Conservation (phyloP, 1,140 invertebrate species). For the Drosophila grimshawi region DNA sequence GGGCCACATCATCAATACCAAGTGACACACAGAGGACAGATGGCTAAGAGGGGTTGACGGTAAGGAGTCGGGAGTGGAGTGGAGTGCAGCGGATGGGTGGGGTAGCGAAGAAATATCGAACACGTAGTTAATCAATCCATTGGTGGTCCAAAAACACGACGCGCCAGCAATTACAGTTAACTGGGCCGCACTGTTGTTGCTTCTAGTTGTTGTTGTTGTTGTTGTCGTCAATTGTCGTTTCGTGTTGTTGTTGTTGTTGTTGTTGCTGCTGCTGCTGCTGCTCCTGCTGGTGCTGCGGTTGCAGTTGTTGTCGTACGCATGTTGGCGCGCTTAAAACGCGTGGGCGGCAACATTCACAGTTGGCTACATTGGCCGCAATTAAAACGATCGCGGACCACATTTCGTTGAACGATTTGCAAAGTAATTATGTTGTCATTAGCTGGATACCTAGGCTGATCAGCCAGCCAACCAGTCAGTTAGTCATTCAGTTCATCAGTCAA, state of each 20-base stretch:
- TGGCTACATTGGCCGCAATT: conserved; percentile 69
- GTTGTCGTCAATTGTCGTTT: not conserved
- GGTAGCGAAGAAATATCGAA: conserved; percentile 63
- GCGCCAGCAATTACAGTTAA: conserved; percentile 78
- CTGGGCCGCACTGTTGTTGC: conserved; percentile 46
- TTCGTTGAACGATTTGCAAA: conserved; percentile 55
- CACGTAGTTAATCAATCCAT: conserved; percentile 81
- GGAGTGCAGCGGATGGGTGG: not conserved
- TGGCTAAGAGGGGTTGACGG: conserved; percentile 5
- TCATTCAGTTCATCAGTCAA: conserved; percentile 1
- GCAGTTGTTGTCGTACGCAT: conserved; percentile 50
- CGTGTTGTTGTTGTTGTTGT: conserved; percentile 9
- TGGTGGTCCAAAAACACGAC: conserved; percentile 74
- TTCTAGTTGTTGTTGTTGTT: conserved; percentile 12
- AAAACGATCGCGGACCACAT: conserved; percentile 57
- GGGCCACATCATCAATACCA: conserved; percentile 70
- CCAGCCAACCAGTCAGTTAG: not conserved
- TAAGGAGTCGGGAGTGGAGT: not conserved
- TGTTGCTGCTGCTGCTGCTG: conserved; percentile 20
- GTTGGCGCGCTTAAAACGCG: conserved; percentile 38
- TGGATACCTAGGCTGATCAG: conserved; percentile 10
- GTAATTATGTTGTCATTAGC: conserved; percentile 73
- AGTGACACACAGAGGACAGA: conserved; percentile 51
- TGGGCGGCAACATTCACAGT: conserved; percentile 71
- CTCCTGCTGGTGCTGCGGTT: conserved; percentile 8